phyloP scores from a whole-genome alignment of 2,113 vertebrate species.

The Ranitomeya imitator region DNA sequence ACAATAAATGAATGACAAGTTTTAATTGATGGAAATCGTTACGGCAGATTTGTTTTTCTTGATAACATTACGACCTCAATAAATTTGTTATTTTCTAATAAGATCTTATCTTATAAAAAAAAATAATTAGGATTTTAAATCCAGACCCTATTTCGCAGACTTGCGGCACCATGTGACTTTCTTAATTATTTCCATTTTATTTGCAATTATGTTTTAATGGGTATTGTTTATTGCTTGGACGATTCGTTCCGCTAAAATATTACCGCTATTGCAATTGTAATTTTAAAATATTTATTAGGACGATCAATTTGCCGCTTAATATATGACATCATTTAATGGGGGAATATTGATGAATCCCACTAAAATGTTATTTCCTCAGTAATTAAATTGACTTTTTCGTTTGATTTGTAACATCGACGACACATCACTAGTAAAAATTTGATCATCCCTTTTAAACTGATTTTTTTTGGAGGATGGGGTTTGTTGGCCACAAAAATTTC shows the following conservation, averaged over 20 bases:
- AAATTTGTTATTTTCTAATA: slow-evolving; percentile 37
- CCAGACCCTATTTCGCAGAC: slow-evolving; percentile 32
- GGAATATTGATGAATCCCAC: slow-evolving; percentile 52
- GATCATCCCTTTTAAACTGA: slow-evolving; percentile 63
- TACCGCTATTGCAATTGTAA: slow-evolving; percentile 47
- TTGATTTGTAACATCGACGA: slow-evolving; percentile 57
- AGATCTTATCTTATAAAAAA: slow-evolving; percentile 25
- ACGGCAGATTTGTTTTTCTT: slow-evolving; percentile 24
- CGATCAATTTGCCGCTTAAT: slow-evolving; percentile 50
- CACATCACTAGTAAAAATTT: slow-evolving; percentile 65
- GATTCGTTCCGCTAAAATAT: slow-evolving; percentile 48
- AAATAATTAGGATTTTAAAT: slow-evolving; percentile 49
- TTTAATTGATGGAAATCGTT: slow-evolving; percentile 39
- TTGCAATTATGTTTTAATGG: slow-evolving; percentile 59
- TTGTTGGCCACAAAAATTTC: slow-evolving; percentile 64
- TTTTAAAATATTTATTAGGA: slow-evolving; percentile 55
- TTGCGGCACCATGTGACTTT: slow-evolving; percentile 47
- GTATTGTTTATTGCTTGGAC: slow-evolving; percentile 54
- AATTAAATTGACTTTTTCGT: slow-evolving; percentile 58
- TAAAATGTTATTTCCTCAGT: slow-evolving; percentile 61
- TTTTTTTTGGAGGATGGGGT: slow-evolving; percentile 63
- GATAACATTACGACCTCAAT: not conserved
- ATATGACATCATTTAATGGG: slow-evolving; percentile 50
- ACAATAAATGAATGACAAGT: slow-evolving; percentile 19
- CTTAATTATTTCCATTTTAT: slow-evolving; percentile 58